These are phyloP conservation scores for Agriopis aurantiaria DNA, from an alignment of 2,888 invertebrate species.

Conservation along the genomic window DNA sequence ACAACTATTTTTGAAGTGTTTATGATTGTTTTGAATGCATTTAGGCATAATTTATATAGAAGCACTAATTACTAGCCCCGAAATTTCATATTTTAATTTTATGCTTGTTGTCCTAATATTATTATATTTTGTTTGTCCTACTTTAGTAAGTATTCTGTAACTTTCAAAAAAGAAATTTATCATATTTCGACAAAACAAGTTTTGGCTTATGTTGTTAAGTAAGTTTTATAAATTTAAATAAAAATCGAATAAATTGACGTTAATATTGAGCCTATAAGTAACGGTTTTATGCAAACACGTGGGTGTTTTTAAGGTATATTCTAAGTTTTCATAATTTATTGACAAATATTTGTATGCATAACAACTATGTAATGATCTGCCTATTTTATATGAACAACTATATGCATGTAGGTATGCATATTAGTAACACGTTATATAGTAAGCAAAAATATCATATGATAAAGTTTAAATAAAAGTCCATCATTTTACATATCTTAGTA, in stretches of 20 bases:
- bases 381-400: conserved; percentile 2
- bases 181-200: background rate
- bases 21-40: too few species aligned
- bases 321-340: conserved; percentile 24
- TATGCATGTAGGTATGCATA: background rate
- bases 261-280: conserved; percentile 6
- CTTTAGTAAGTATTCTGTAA: too few species aligned
- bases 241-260: conserved; percentile 17
- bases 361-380: conserved; percentile 11
- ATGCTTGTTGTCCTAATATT: background rate
- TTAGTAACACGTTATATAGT: background rate
- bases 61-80: too few species aligned
- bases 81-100: background rate
- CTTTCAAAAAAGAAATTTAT: background rate
- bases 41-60: too few species aligned
- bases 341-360: conserved; percentile 21
- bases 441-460: background rate
- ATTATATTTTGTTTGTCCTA: background rate
- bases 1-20: too few species aligned
- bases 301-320: conserved; percentile 16
- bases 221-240: conserved; percentile 13
- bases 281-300: conserved; percentile 15
- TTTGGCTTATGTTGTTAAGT: background rate
- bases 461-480: background rate
- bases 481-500: background rate